A percentile compares a stretch with the other conserved stretches of the same genome.
Evolutionary conservation across 2,113 vertebrate species (phyloP).

Genomic region (Dasyornis broadbenti): DNA sequence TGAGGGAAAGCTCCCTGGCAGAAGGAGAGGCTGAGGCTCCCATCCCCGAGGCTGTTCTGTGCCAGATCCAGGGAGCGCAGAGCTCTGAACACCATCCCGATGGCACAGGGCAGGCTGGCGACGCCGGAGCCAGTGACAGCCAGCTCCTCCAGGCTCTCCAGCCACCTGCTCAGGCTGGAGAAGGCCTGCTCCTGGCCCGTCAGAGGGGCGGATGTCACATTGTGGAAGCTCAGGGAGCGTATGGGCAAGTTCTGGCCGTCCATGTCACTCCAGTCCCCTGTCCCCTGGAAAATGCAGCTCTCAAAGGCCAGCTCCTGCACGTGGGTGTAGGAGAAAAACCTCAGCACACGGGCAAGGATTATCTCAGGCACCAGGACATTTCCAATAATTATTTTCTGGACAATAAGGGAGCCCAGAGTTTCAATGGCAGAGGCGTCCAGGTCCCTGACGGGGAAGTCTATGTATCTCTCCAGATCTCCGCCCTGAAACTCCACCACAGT

Average conservation of each 20-base stretch:
- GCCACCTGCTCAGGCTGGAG: constrained; percentile 40
- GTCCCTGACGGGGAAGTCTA: not conserved
- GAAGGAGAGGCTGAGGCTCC: not conserved
- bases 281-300: constrained; percentile 32
- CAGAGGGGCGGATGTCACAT: not conserved
- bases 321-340: constrained; percentile 41
- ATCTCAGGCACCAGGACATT: constrained; percentile 45
- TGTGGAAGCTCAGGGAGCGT: constrained; percentile 53
- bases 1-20: constrained; percentile 63
- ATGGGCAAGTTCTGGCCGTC: not conserved
- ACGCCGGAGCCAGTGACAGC: constrained; percentile 1
- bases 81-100: not conserved
- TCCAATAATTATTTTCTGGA: constrained; percentile 52
- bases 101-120: constrained; percentile 46
- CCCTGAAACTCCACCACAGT: constrained; percentile 56
- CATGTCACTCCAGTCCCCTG: not conserved
- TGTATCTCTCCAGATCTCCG: constrained; percentile 41
- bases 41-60: constrained; percentile 52
- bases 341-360: constrained; percentile 41
- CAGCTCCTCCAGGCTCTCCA: constrained; percentile 57
- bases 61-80: constrained; percentile 66
- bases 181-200: not conserved
- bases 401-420: not conserved
- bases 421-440: not conserved
- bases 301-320: constrained; percentile 63